These are phyloP conservation scores for Germaria angustata DNA, from an alignment of 2,888 invertebrate species.

Conservation along the genomic window DNA sequence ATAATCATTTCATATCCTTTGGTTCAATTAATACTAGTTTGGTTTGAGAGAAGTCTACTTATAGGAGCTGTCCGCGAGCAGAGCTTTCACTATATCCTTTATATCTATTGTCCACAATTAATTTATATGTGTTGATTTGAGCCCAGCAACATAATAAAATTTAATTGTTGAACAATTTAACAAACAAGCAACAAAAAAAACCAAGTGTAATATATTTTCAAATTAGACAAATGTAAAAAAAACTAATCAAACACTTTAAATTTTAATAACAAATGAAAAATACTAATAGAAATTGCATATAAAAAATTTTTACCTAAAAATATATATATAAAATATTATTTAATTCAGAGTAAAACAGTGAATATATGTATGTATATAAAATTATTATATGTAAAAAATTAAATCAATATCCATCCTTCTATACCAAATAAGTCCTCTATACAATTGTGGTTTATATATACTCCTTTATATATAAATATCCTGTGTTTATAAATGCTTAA, in stretches of 20 bases:
- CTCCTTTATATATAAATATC: background rate
- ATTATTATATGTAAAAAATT: too few species aligned
- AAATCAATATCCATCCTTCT: background rate
- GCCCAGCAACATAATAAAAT: conserved; percentile 75
- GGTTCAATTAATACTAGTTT: too few species aligned
- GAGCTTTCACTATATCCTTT: too few species aligned
- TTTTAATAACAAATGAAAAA: background rate
- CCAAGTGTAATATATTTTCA: background rate
- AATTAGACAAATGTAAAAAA: too few species aligned
- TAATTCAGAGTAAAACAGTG: too few species aligned
- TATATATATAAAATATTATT: too few species aligned
- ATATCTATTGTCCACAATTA: conserved; percentile 61
- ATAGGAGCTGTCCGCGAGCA: too few species aligned
- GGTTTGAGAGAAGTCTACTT: too few species aligned
- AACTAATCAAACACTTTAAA: too few species aligned
- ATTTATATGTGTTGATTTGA: conserved; percentile 74
- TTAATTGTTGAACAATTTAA: conserved; percentile 70
- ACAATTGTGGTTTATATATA: background rate
- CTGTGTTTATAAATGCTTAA: background rate
- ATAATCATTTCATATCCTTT: too few species aligned
- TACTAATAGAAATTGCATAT: background rate
- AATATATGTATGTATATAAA: too few species aligned
- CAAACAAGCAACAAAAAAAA: background rate
- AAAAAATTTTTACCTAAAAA: too few species aligned
- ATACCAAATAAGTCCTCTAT: background rate